phyloP scores from a whole-genome alignment of 2,888 invertebrate species.

The Nycteola revayana region DNA sequence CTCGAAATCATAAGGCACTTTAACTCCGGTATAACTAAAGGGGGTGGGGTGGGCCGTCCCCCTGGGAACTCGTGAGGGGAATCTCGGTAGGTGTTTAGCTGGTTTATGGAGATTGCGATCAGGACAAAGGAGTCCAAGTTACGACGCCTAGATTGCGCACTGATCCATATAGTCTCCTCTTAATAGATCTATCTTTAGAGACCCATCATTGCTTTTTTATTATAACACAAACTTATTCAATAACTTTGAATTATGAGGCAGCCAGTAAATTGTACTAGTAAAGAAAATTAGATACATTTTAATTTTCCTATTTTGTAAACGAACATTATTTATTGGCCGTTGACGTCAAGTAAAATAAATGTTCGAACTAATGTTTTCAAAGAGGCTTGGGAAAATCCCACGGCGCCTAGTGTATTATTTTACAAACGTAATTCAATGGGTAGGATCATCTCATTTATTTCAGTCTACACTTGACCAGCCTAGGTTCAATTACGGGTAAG shows the following conservation, averaged over 20 bases:
- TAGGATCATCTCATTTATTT: constrained; percentile 3
- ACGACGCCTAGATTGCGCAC: constrained; percentile 66
- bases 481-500: constrained; percentile 42
- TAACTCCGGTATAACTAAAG: constrained; percentile 57
- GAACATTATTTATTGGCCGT: no score
- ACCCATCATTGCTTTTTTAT: constrained; percentile 42
- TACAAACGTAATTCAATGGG: constrained; percentile 27
- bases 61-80: constrained; percentile 49
- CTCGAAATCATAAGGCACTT: constrained; percentile 68
- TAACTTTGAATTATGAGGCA: no score
- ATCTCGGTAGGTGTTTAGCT: constrained; percentile 77
- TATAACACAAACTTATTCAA: constrained; percentile 41
- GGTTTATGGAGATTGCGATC: constrained; percentile 80
- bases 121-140: constrained; percentile 75
- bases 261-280: no score
- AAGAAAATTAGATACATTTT: no score
- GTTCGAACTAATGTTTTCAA: no score
- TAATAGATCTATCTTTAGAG: no score
- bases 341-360: no score
- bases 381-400: not conserved
- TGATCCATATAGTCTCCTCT: constrained; percentile 59
- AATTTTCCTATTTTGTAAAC: no score
- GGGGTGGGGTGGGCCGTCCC: constrained; percentile 36
- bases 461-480: constrained; percentile 11
- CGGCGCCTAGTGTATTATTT: constrained; percentile 11